phyloP scores from a whole-genome alignment of 2,888 invertebrate genomes.

The Tiliacea citrago region DNA sequence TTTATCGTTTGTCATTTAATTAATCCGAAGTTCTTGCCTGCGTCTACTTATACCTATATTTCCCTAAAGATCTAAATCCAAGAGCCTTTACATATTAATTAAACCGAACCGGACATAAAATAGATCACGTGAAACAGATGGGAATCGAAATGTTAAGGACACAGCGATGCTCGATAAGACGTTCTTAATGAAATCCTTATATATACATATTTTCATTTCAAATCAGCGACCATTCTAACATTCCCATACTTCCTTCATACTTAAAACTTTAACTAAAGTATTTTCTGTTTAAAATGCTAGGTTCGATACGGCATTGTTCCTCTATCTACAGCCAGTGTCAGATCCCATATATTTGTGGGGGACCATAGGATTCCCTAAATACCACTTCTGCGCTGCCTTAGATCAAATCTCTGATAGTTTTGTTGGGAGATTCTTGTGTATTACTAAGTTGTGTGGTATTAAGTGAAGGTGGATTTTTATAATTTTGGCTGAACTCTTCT shows the following conservation, averaged over 20 bases:
- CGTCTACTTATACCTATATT: background rate
- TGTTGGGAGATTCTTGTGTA: constrained; percentile 53
- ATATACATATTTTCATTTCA: too few relatives aligned
- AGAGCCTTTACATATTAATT: constrained; percentile 35
- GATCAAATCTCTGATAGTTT: constrained; percentile 65
- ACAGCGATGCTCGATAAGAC: constrained; percentile 53
- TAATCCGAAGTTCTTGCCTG: too few relatives aligned
- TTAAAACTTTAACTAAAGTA: constrained; percentile 37
- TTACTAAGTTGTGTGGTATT: constrained; percentile 39
- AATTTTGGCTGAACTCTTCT: background rate
- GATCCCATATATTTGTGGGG: constrained; percentile 60
- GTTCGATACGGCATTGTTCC: constrained; percentile 61
- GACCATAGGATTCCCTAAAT: constrained; percentile 63
- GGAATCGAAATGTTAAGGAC: constrained; percentile 69
- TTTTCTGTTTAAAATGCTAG: constrained; percentile 57
- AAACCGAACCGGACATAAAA: constrained; percentile 58
- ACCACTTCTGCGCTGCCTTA: constrained; percentile 42
- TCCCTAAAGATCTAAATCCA: constrained; percentile 6
- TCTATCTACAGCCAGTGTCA: constrained; percentile 51
- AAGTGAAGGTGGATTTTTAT: constrained; percentile 7
- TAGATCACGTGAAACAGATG: constrained; percentile 58
- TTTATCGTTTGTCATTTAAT: too few relatives aligned
- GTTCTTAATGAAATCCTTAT: constrained; percentile 71
- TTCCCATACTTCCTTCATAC: constrained; percentile 14
- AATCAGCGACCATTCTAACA: constrained; percentile 9